These are phyloP conservation scores for Channa maculata DNA, from an alignment of 2,113 vertebrate species.

Conservation along the genomic window DNA sequence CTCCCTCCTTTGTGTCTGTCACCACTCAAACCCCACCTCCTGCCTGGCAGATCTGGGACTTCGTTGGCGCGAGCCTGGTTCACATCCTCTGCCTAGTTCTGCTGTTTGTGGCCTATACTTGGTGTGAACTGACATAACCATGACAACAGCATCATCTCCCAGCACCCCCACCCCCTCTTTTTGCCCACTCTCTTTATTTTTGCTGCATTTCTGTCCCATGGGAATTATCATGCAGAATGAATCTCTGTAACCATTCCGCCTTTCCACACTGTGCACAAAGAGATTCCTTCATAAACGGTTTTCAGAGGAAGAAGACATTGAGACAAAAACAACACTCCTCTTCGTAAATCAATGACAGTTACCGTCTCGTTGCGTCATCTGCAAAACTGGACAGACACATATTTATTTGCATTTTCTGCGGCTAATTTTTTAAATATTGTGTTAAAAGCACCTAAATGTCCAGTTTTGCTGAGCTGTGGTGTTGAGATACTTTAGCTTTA, in stretches of 20 bases:
- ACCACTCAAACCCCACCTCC: slow-evolving; percentile 86
- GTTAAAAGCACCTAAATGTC: too few relatives aligned
- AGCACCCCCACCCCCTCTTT: slow-evolving; percentile 22
- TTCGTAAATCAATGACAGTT: too few relatives aligned
- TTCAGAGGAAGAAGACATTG: too few relatives aligned
- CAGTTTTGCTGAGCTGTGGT: too few relatives aligned
- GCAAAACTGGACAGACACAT: too few relatives aligned
- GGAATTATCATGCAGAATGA: background rate
- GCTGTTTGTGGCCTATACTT: slow-evolving; percentile 91
- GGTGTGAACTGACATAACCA: slow-evolving; percentile 89
- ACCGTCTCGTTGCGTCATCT: too few relatives aligned
- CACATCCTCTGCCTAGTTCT: slow-evolving; percentile 92
- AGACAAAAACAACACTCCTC: too few relatives aligned
- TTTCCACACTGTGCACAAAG: background rate
- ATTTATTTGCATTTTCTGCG: too few relatives aligned
- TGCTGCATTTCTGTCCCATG: slow-evolving; percentile 39
- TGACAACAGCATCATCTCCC: slow-evolving; percentile 57
- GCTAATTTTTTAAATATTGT: too few relatives aligned
- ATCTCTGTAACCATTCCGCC: background rate
- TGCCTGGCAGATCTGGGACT: slow-evolving; percentile 92
- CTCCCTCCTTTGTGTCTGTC: slow-evolving; percentile 84
- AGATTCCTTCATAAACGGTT: too few relatives aligned
- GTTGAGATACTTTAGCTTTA: too few relatives aligned
- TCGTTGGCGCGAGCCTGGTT: slow-evolving; percentile 93
- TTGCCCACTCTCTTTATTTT: slow-evolving; percentile 23